Conservation (phyloP, 2,113 vertebrate species). For the Toxostoma redivivum region DNA sequence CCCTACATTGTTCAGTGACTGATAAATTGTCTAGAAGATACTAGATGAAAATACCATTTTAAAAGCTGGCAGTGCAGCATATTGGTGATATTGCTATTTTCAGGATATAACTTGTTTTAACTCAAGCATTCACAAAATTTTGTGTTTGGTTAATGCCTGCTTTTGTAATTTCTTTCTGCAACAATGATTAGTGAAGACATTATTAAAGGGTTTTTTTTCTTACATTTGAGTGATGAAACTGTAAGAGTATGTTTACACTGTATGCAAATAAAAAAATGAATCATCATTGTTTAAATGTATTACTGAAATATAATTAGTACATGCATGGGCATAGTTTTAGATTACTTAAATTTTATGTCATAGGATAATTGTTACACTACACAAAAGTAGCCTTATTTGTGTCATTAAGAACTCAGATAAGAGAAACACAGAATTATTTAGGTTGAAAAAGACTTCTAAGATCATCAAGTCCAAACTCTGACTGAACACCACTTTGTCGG, state of each 20-base stretch:
- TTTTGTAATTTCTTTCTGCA: background rate
- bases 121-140: background rate
- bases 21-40: background rate
- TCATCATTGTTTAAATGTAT: background rate
- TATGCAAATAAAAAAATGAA: background rate
- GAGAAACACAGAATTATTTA: background rate
- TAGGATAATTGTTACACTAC: background rate
- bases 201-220: background rate
- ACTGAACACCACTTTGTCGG: background rate
- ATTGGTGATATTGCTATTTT: background rate
- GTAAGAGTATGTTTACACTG: background rate
- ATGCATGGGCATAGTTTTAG: background rate
- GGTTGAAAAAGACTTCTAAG: background rate
- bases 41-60: background rate
- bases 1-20: background rate
- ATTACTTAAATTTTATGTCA: background rate
- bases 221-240: background rate
- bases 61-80: background rate
- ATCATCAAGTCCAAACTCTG: background rate
- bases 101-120: background rate
- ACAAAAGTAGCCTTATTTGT: background rate
- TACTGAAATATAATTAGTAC: background rate
- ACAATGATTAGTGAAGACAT: background rate
- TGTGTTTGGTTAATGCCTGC: background rate
- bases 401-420: background rate